Evolutionary conservation across 2,888 invertebrate genomes (phyloP).

Genomic region (Eubasilissa splendida): DNA sequence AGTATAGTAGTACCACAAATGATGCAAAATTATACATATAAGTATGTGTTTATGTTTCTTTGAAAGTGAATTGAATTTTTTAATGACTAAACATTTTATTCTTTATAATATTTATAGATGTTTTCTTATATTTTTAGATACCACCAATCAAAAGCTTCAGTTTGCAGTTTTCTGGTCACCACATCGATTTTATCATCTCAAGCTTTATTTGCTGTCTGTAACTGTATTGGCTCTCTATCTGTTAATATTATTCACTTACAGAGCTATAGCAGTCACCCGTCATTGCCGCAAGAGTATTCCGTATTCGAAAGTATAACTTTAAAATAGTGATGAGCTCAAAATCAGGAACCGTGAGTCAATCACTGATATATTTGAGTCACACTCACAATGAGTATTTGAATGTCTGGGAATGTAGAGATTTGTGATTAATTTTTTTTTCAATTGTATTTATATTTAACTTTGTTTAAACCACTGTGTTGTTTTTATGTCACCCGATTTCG

Average conservation of each 20-base stretch:
- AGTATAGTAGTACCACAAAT: too few species aligned
- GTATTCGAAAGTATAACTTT: constrained; percentile 40
- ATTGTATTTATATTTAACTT: too few species aligned
- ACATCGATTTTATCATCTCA: constrained; percentile 77
- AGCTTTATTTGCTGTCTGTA: constrained; percentile 69
- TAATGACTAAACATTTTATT: constrained; percentile 15
- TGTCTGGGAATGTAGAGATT: background rate
- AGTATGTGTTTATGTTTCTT: background rate
- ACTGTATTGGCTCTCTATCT: constrained; percentile 61
- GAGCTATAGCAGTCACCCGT: constrained; percentile 29
- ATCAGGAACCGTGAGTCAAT: too few species aligned
- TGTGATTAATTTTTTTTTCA: too few species aligned
- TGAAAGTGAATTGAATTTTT: background rate
- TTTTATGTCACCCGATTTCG: too few species aligned
- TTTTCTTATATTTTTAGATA: constrained; percentile 72
- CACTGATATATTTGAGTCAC: background rate
- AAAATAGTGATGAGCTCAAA: background rate
- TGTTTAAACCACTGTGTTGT: too few species aligned
- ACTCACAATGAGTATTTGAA: background rate
- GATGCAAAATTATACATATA: too few species aligned
- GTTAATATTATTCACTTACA: constrained; percentile 45
- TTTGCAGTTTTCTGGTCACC: constrained; percentile 89
- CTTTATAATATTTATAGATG: too few species aligned
- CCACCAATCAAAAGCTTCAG: constrained; percentile 63
- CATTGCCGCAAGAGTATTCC: constrained; percentile 19